Base-by-base conservation (phyloP, 2,797 vertebrate species). In the Cephalopachus bancanus region DNA sequence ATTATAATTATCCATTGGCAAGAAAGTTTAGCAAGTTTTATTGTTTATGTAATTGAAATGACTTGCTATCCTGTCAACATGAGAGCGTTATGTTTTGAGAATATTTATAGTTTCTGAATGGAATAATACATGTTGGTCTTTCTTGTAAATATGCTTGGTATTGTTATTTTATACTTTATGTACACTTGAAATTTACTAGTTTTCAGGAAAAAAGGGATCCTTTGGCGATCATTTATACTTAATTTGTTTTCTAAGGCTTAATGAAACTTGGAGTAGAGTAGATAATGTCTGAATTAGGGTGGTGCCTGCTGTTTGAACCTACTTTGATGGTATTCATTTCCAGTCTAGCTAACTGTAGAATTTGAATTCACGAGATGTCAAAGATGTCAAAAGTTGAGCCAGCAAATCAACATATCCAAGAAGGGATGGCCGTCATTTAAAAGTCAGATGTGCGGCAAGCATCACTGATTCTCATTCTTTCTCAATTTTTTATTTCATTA, bases 1-100 rank as follows among this genome's bases (percentile, higher is more conserved):
- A 88, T 92, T 96, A 17, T 94, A 95, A 96, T 98, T 97, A 93
- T 95, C 24, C 28, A 30, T 79, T 96, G 93, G 71, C 74, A 97
- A 92, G 55, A 94, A 97, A 95, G 65, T 97, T 97, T 72, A 79
- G 55, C 60, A 94, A 95, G 71, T 93, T 93, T 94, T 93, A 94
- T 96, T 95, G 72, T 96, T 94, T 96, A 72, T 94, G 15, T 93
- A 96, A 96, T 97, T 96, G 83, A 97, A 96, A 91, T 96, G 53
- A 94, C 37, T 96, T 83, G 57, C 24, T 89, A 16, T 71, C 65
- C 59, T 95, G 20, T 93, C 83, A 95, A 28, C 69, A 75, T 72
- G 12, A 74, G 28, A 79, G 7, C 55, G 3, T 22, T 95, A 7
- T 89, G 53, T 83, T 92, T 95, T 64, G 69, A 87, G 72, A 67